Evolutionary conservation across 1,140 invertebrate genomes (phyloP), one percentile per base, ranked within the genome.

Genomic region (Drosophila bipectinata): DNA sequence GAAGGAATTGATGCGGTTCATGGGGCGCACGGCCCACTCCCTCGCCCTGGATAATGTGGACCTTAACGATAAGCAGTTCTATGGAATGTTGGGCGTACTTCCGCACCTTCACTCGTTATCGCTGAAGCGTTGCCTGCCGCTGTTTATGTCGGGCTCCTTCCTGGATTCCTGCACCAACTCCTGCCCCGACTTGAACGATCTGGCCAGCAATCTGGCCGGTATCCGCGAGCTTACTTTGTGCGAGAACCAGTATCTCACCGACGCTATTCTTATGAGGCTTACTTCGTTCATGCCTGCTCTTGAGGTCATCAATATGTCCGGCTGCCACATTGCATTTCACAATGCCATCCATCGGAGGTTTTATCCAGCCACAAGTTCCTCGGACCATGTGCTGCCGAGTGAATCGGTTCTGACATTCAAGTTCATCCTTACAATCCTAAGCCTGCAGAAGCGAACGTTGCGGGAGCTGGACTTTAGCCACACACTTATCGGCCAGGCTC

Each of bases 101-200:
- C 91, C 85, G 18, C 93, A 94, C 83, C 88, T 96, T 28, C 92
- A 93, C 77, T 88, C 88, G 61, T 91, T 96, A 4, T 93, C 93
- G 64, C 92, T 96, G 18, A 93, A 93, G 69, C 93, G 93, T 45
- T 96, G 95, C 77, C 93, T 94, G 75, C 94, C 95, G 54, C 91
- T 96, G 9, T 94, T 96, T 49, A 96, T 96, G 94, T 94, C 94
- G 26, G 96, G 95, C 9, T 93, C 93, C 1, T 91, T 96, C 18
- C 84, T 96, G 41, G 94, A 95, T 28, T 58, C 45, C n/a, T 55
- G 66, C 93, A 63, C 92, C 93, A 69, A 91, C 91, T 30, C 94
- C 94, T 73, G 91, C 93, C 61, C 67, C 8, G 28, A 73, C 41
- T 59, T 80, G 32, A 90, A 93, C 52, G 81, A 92, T 44, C 71